These are phyloP conservation scores for Neodiprion pinetum DNA, from an alignment of 1,140 invertebrate genomes.

Conservation along the genomic window DNA sequence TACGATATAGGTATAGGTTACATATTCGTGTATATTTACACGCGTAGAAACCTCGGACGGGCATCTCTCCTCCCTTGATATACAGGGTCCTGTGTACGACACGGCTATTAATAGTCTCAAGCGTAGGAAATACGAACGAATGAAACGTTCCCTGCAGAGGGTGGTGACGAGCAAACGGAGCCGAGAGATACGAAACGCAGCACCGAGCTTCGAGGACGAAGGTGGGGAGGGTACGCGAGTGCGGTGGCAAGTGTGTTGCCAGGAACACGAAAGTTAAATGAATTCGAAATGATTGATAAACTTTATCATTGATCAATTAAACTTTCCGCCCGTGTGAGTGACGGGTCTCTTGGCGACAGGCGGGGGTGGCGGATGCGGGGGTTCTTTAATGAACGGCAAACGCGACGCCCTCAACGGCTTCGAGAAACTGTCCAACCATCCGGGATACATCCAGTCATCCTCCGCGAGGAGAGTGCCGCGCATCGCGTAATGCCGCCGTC, in stretches of 20 bases:
- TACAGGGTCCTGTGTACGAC: neutral
- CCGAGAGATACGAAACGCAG: neutral
- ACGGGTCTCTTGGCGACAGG: slow-evolving; percentile 45
- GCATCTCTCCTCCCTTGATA: no score
- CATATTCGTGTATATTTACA: no score
- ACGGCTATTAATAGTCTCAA: slow-evolving; percentile 1
- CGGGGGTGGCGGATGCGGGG: slow-evolving; percentile 40
- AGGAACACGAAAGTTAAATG: slow-evolving; percentile 62
- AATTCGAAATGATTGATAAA: slow-evolving; percentile 65
- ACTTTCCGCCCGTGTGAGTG: slow-evolving; percentile 62
- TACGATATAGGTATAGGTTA: no score
- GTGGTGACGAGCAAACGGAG: slow-evolving; percentile 6
- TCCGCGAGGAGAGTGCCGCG: slow-evolving; percentile 36
- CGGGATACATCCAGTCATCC: slow-evolving; percentile 43
- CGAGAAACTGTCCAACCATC: neutral
- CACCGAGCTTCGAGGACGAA: neutral
- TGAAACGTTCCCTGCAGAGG: slow-evolving; percentile 14
- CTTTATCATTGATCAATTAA: slow-evolving; percentile 66
- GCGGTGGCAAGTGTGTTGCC: slow-evolving; percentile 43
- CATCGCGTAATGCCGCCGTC: slow-evolving; percentile 28
- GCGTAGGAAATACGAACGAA: neutral
- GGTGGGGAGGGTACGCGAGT: neutral
- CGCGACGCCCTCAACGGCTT: slow-evolving; percentile 26
- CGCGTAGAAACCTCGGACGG: no score
- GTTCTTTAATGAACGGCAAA: slow-evolving; percentile 59